Evolutionary conservation across 2,888 invertebrate species (phyloP).

Genomic region (Xestia ashworthii): DNA sequence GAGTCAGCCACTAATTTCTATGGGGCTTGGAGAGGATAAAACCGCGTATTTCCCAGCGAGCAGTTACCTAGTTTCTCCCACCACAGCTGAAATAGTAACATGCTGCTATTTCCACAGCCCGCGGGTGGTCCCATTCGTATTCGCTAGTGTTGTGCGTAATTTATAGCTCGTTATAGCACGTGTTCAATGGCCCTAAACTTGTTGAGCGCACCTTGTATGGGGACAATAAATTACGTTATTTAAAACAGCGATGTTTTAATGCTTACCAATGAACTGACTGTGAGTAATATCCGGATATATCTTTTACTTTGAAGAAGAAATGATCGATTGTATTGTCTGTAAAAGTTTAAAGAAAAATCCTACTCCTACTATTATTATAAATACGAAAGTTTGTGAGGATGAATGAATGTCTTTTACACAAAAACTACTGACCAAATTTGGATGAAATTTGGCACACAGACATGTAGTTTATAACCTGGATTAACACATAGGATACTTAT

Average conservation of each 20-base stretch:
- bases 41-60: conserved; percentile 56
- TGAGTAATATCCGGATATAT: conserved; percentile 16
- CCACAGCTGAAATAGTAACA: conserved; percentile 18
- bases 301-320: conserved; percentile 1
- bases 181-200: conserved; percentile 47
- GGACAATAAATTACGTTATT: conserved; percentile 48
- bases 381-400: too few species aligned
- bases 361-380: too few species aligned
- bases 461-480: too few species aligned
- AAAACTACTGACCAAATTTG: too few species aligned
- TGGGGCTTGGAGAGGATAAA: conserved; percentile 48
- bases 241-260: conserved; percentile 20
- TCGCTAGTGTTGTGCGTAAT: conserved; percentile 53
- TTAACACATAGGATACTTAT: too few species aligned
- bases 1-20: conserved; percentile 22
- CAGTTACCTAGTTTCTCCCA: conserved; percentile 36
- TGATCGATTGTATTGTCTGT: neutral
- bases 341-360: neutral
- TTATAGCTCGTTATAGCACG: conserved; percentile 60
- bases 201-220: conserved; percentile 45
- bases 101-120: conserved; percentile 40
- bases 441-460: too few species aligned
- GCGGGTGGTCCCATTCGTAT: conserved; percentile 68
- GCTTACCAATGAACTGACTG: neutral
- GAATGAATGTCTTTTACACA: too few species aligned